Base-by-base conservation (phyloP, 2,888 invertebrate genomes). In the Heliothis peltigera region DNA sequence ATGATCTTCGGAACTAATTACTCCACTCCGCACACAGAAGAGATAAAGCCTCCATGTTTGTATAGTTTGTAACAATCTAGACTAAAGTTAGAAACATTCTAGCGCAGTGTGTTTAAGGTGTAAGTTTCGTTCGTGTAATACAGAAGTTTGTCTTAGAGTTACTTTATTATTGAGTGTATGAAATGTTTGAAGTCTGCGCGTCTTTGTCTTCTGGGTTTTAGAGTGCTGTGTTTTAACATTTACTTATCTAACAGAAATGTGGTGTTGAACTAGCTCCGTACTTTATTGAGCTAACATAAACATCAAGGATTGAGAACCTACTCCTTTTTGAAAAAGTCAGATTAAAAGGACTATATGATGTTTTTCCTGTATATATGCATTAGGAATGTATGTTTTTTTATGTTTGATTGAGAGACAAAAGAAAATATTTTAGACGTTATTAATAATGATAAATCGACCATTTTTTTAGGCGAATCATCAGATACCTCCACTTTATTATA, bases 1-100 rank as follows among this genome's bases (percentile, higher is more conserved):
- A 90, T 86, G 85, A 83, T 84, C 82, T 83, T 85, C 81, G 83
- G 84, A 91, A 92, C 90, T 91, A 92, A 93, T 93, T 92, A 92
- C 91, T 91, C 83, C 80, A 75, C 84, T 83, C 80, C 73, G 72
- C 83, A 88, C 79, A 86, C 81, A 84, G 76, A 59, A 73, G 71
- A 86, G 86, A 90, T 90, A 91, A 89, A 88, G 86, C 88, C 83
- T 85, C 84, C 83, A 85, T 84, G 87, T 92, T 89, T 89, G 86
- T 87, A 80, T 84, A 90, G 88, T 89, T 90, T 83, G 85, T 79
- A 83, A 90, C 90, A 90, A 88, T 87, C 87, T 87, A 88, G 86
- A 84, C 86, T 75, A 48, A 80, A 86, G 86, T 86, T 85, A 85
- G 85, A 75, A 81, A 83, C 73, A 71, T 78, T 84, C 85, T 84